Base-by-base conservation (phyloP, 2,797 vertebrate species). In the Fundulus diaphanus region DNA sequence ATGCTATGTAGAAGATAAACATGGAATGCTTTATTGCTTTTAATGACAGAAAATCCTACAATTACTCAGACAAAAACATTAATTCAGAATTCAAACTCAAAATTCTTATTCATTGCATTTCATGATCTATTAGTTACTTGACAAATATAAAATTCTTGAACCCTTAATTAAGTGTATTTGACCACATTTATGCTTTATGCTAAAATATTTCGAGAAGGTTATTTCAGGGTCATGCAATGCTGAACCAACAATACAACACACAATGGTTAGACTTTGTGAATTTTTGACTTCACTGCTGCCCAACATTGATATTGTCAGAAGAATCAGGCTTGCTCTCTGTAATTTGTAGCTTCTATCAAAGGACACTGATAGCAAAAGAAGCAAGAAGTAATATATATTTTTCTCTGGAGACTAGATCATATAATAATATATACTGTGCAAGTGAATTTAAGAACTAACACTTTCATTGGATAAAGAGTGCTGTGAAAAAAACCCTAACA, bases 291-390 rank as follows among this genome's bases (percentile, higher is more conserved):
- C n/a, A n/a, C n/a, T 44, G 67, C 81, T 89, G 82, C 76, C 61
- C 81, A 52, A 66, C 70, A 52, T 54, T 59, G 85, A 87, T 87
- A 85, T 85, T 73, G 63, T 79, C 81, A 76, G 66, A 82, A 71
- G 76, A 78, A 83, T 37, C 48, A 66, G 57, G 69, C 73, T 80
- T 46, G 67, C 73, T 71, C 72, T 66, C 71, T 68, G 74, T 67
- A 75, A 78, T 54, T 1, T 56, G 40, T 33, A 75, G 67, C 68
- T 81, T 72, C 74, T 57, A 48, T 63, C 12, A 68, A 74, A 76
- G 31, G 59, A 63, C n/a, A 76, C 20, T n/a, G 48, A 70, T 52
- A 70, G 20, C 35, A 5, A 51, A 59, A 65, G 20, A 68, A 44
- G 37, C n/a, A 37, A 57, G 20, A 16, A 37, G 15, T 37, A n/a